Evolutionary conservation across 2,888 invertebrate species (phyloP), one percentile per base, ranked within the genome.

Genomic region (Pammene fasciana): DNA sequence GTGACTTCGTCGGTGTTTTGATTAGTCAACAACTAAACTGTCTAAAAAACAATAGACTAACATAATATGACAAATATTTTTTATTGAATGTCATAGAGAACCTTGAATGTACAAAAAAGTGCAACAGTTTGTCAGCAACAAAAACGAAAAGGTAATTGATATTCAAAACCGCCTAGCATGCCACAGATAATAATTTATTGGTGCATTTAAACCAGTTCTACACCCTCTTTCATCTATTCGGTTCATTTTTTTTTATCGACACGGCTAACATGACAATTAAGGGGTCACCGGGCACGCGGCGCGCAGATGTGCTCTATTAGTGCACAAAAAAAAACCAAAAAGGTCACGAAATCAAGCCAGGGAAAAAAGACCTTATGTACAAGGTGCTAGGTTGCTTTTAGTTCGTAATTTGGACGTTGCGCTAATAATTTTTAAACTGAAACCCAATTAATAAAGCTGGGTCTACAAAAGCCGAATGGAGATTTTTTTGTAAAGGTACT

Each of bases 221-320:
- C 59, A 59, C 68, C 68, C 68, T 54, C 62, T 43, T 62, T 11
- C 41, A 26, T 55, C 59, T 4, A 26, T 45, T 57, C 45, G 45
- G 45, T n/a, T 60, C 7, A 16, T 11, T 11, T 61, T 64, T 64
- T 64, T 64, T 26, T 54, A 54, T 43, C 66, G 55, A 67, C 54
- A 54, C 14, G 52, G 18, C 65, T 70, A 67, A 64, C 65, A 67
- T 65, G 55, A 56, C 67, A 56, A 64, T 67, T 71, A 73, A 72
- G 75, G 74, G 76, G 66, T 72, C 71, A 62, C 34, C 54, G 16
- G 75, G 82, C 90, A 89, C 89, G 90, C 89, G 90, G 82, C 82
- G 50, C 72, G 86, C 90, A 91, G 90, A 90, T 91, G 90, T 82
- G 76, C 68, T 71, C 73, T 72, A 74, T 67, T 68, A 72, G 67